These are phyloP conservation scores for Miichthys miiuy DNA, from an alignment of 2,797 vertebrate genomes.

Conservation along the genomic window DNA sequence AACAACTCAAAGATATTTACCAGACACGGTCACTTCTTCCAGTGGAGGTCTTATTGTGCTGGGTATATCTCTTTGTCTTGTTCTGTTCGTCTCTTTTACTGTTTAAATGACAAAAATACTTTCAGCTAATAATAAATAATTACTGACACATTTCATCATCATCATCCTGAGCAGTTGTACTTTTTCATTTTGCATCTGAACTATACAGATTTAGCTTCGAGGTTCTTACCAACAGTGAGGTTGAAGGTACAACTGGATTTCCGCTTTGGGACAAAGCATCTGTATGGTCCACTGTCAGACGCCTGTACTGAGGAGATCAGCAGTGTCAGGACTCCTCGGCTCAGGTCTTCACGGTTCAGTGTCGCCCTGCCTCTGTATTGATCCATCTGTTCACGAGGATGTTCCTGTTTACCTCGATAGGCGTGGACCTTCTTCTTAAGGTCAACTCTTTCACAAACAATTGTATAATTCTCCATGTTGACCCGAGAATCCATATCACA, in stretches of 20 bases:
- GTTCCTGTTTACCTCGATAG: not conserved
- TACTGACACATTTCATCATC: not conserved
- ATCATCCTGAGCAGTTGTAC: not conserved
- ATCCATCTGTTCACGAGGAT: not conserved
- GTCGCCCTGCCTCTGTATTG: not conserved
- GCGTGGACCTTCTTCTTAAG: not conserved
- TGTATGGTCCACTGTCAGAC: not conserved
- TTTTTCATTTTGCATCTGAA: not conserved
- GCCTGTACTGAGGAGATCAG: not conserved
- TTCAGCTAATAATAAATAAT: not conserved
- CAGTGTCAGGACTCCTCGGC: not conserved
- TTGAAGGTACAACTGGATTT: rapidly evolving
- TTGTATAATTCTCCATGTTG: not conserved
- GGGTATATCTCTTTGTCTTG: too few relatives aligned
- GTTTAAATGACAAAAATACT: not conserved
- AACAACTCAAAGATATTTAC: not conserved
- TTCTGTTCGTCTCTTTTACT: not conserved
- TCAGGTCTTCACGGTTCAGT: not conserved
- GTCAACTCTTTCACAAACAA: not conserved
- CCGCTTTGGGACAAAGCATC: not conserved
- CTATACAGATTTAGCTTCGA: not conserved
- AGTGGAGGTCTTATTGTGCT: not conserved
- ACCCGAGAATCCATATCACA: not conserved
- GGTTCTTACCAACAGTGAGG: not conserved
- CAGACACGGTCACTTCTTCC: not conserved